Evolutionary conservation across 2,888 invertebrate genomes (phyloP).

Genomic region (Leucozona laternaria): DNA sequence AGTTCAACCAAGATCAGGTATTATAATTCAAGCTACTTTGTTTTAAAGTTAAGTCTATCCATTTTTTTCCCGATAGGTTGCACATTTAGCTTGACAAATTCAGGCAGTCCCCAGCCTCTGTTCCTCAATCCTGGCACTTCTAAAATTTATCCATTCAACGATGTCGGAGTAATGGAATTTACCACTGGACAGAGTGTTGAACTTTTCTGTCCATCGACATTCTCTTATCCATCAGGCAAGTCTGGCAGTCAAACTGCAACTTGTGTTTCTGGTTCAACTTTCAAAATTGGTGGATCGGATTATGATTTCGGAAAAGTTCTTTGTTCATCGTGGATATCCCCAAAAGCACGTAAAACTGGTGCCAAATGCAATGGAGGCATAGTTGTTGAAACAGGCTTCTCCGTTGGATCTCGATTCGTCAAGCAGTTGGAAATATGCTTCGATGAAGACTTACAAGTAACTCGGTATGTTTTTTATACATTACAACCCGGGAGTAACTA

Average conservation of each 20-base stretch:
- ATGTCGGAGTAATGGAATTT: constrained; percentile 79
- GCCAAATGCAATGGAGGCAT: constrained; percentile 78
- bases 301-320: constrained; percentile 79
- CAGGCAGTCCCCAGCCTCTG: constrained; percentile 86
- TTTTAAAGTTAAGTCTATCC: not conserved
- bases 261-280: constrained; percentile 79
- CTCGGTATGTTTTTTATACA: constrained; percentile 80
- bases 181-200: constrained; percentile 79
- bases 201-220: constrained; percentile 79
- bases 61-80: constrained; percentile 26
- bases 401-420: constrained; percentile 78
- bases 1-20: constrained; percentile 18
- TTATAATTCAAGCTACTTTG: not conserved
- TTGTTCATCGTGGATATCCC: constrained; percentile 80
- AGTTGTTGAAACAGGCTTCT: constrained; percentile 55
- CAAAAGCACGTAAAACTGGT: constrained; percentile 78
- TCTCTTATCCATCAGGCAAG: constrained; percentile 69
- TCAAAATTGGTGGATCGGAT: constrained; percentile 76
- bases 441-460: constrained; percentile 80
- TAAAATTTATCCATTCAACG: constrained; percentile 79
- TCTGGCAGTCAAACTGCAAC: constrained; percentile 76
- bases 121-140: constrained; percentile 83
- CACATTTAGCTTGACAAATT: constrained; percentile 71
- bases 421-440: constrained; percentile 82
- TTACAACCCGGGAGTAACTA: constrained; percentile 82